phyloP scores from a whole-genome alignment of 2,888 invertebrate species.

The Archaeoteleia sp. region DNA sequence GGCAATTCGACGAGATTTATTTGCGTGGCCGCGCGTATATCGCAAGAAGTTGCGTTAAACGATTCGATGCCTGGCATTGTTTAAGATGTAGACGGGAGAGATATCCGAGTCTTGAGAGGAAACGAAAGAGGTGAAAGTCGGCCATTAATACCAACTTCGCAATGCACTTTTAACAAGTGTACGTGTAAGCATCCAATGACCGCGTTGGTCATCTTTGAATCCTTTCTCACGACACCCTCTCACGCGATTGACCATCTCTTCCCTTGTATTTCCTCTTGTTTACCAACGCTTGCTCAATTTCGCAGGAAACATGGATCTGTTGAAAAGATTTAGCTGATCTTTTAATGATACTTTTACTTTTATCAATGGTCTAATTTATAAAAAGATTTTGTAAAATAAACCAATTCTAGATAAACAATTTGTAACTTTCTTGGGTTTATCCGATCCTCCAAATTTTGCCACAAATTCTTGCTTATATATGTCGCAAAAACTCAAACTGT shows the following conservation, averaged over 20 bases:
- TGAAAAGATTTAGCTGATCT: too few relatives aligned
- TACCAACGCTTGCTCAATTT: slow-evolving; percentile 37
- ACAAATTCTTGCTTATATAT: too few relatives aligned
- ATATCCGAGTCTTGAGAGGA: slow-evolving; percentile 36
- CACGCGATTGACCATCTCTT: slow-evolving; percentile 14
- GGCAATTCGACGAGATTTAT: slow-evolving; percentile 37
- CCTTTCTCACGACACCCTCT: slow-evolving; percentile 42
- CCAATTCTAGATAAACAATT: too few relatives aligned
- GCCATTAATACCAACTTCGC: slow-evolving; percentile 19
- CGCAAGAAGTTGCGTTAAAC: slow-evolving; percentile 48
- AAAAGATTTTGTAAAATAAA: too few relatives aligned
- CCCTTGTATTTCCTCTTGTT: slow-evolving; percentile 34
- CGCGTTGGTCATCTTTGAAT: slow-evolving; percentile 44
- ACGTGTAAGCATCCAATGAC: slow-evolving; percentile 47
- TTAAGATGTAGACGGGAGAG: slow-evolving; percentile 29
- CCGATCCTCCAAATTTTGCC: too few relatives aligned
- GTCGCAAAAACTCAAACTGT: too few relatives aligned
- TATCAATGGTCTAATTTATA: too few relatives aligned
- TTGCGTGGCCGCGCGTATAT: slow-evolving; percentile 39
- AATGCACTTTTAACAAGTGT: slow-evolving; percentile 21
- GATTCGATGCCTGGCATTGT: slow-evolving; percentile 44
- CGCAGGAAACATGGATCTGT: too few relatives aligned
- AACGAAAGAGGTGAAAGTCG: slow-evolving; percentile 53
- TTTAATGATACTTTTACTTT: too few relatives aligned
- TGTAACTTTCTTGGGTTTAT: too few relatives aligned